Conservation (phyloP, 2,113 vertebrate genomes). For the Indicator indicator region DNA sequence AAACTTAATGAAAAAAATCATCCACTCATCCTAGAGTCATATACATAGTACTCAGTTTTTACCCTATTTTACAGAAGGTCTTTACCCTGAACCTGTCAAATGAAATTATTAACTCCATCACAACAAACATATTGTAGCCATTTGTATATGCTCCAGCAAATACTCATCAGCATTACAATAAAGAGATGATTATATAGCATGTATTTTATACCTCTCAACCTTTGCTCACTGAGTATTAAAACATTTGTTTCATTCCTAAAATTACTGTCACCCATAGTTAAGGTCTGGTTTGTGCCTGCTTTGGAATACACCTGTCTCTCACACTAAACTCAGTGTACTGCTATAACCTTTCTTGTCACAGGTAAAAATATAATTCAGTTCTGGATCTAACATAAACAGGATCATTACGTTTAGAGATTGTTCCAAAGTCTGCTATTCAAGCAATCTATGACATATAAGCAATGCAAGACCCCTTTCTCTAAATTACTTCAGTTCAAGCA, state of each 20-base stretch:
- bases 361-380: conserved; percentile 70
- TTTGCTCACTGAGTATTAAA: background rate
- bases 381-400: conserved; percentile 69
- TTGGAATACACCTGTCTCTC: conserved; percentile 22
- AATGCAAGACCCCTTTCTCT: conserved; percentile 82
- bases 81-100: background rate
- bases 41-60: background rate
- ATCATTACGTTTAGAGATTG: conserved; percentile 72
- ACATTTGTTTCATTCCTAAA: background rate
- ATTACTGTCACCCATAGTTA: background rate
- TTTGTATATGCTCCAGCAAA: background rate
- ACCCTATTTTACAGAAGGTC: background rate
- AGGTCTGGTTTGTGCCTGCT: background rate
- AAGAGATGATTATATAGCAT: background rate
- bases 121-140: background rate
- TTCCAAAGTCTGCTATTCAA: conserved; percentile 73
- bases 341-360: conserved; percentile 33
- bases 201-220: background rate
- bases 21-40: background rate
- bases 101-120: background rate
- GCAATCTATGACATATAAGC: conserved; percentile 88
- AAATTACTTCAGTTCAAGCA: conserved; percentile 77
- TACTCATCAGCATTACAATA: background rate
- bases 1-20: background rate
- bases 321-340: background rate